These are phyloP conservation scores for Tangara arthus DNA, from an alignment of 2,797 vertebrate genomes.

Conservation along the genomic window DNA sequence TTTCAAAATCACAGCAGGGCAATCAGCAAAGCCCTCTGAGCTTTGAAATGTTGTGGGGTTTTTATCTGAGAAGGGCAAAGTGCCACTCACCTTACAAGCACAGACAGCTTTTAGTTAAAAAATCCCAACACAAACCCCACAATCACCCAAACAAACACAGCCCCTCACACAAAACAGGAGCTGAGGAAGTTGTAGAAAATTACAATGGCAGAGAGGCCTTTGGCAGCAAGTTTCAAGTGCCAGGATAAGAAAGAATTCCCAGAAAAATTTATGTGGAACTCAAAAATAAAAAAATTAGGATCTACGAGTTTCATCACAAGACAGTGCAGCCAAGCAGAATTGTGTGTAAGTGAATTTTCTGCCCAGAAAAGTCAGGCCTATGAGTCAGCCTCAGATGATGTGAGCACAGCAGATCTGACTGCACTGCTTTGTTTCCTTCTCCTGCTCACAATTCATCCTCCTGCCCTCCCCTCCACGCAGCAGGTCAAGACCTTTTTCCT, in stretches of 20 bases:
- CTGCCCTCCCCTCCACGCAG: not conserved
- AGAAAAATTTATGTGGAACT: not conserved
- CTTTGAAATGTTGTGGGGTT: not conserved
- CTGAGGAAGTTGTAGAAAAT: not conserved
- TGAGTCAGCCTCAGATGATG: slow-evolving; percentile 41
- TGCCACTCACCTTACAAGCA: not conserved
- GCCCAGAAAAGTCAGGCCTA: slow-evolving; percentile 22
- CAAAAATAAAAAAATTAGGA: not conserved
- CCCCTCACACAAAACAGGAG: not conserved
- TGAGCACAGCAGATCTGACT: not conserved
- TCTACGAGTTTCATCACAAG: not conserved
- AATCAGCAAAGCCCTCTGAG: not conserved
- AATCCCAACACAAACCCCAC: not conserved
- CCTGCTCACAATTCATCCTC: not conserved
- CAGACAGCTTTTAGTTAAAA: not conserved
- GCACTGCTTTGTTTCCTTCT: slow-evolving; percentile 2
- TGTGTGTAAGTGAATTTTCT: not conserved
- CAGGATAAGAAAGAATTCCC: not conserved
- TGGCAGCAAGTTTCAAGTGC: not conserved
- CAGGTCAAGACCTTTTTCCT: not conserved
- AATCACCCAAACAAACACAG: not conserved
- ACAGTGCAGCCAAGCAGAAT: not conserved
- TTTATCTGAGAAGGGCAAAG: not conserved
- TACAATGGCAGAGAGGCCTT: not conserved
- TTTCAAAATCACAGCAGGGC: not conserved